Evolutionary conservation across 2,113 vertebrate genomes (phyloP).

Genomic region (Isurus oxyrinchus): DNA sequence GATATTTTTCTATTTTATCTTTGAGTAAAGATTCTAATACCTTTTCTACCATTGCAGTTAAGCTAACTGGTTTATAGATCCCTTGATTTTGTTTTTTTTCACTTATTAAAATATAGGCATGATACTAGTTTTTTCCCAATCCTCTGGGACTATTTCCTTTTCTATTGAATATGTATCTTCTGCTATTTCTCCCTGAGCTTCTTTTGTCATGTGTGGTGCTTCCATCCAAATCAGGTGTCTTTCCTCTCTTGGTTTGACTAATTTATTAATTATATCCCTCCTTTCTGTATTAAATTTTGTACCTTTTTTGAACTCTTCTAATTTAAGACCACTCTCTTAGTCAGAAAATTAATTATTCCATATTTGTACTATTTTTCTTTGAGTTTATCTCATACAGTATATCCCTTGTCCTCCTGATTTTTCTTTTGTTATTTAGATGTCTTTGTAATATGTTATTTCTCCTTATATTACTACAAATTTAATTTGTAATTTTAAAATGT

Average conservation of each 20-base stretch:
- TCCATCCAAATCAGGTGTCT: neutral
- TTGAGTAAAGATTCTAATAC: neutral
- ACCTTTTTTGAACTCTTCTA: too few species aligned
- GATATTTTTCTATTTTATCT: neutral
- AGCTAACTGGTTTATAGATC: neutral
- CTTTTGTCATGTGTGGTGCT: neutral
- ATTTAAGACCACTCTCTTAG: too few species aligned
- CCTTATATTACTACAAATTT: too few species aligned
- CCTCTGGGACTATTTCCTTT: neutral
- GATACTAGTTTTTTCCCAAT: neutral
- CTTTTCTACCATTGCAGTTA: neutral
- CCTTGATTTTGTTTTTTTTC: neutral
- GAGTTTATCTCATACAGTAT: too few species aligned
- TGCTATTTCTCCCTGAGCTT: neutral
- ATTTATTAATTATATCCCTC: neutral
- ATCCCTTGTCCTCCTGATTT: too few species aligned
- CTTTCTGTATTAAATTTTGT: neutral
- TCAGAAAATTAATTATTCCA: too few species aligned
- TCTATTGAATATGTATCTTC: neutral
- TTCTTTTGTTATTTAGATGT: too few species aligned
- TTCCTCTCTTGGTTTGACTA: neutral
- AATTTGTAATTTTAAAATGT: too few species aligned
- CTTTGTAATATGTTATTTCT: too few species aligned
- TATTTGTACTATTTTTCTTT: too few species aligned
- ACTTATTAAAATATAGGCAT: neutral